Conservation (phyloP, 2,113 vertebrate genomes). For the Sinosuthora webbiana region DNA sequence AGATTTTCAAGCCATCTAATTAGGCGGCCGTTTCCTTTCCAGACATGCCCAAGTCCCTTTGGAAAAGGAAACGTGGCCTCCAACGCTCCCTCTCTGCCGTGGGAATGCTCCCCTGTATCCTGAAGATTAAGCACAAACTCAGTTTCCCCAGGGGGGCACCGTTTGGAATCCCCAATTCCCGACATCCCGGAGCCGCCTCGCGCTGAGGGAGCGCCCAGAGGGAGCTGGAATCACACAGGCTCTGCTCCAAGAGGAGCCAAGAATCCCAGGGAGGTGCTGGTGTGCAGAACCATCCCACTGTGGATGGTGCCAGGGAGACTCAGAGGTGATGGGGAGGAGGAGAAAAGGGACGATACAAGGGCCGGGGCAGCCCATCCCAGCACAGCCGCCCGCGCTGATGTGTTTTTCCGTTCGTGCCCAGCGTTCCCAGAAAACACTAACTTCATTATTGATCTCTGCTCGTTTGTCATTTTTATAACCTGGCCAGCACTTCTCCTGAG, state of each 20-base stretch:
- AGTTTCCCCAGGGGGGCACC: fast-evolving
- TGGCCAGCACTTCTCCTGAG: slow-evolving; percentile 40
- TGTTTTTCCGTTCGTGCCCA: not conserved
- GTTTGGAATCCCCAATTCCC: not conserved
- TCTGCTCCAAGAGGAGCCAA: not conserved
- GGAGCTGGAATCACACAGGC: fast-evolving
- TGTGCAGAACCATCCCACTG: fast-evolving
- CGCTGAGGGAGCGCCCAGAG: fast-evolving
- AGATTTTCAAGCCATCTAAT: slow-evolving; percentile 41
- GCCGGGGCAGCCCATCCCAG: not conserved
- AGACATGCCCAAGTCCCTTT: not conserved
- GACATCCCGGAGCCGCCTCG: fast-evolving
- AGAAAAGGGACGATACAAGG: not conserved
- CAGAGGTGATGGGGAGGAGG: fast-evolving
- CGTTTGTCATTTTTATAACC: slow-evolving; percentile 63
- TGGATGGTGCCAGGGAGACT: not conserved
- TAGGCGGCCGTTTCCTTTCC: slow-evolving; percentile 17
- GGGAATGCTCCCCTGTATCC: not conserved
- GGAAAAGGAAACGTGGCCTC: slow-evolving; percentile 35
- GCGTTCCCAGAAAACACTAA: slow-evolving; percentile 55
- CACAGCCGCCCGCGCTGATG: not conserved
- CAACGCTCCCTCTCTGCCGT: not conserved
- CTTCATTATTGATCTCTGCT: slow-evolving; percentile 39
- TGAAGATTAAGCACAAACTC: not conserved
- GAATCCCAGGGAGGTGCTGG: not conserved